Conservation (phyloP, 2,113 vertebrate genomes). For the Aviceda subcristata region DNA sequence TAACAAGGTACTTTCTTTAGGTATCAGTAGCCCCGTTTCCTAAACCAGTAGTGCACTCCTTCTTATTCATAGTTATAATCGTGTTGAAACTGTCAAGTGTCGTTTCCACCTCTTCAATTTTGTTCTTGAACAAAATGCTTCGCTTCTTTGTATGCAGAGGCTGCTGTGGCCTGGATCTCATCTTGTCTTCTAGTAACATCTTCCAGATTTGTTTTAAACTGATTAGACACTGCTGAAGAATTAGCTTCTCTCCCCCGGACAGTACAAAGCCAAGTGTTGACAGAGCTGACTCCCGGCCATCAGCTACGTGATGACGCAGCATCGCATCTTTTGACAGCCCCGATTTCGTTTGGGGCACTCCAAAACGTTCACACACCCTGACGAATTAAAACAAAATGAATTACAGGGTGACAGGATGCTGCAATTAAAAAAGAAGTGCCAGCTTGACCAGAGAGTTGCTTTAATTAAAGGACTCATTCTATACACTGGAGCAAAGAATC, state of each 20-base stretch:
- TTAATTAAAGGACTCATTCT: slow-evolving; percentile 12
- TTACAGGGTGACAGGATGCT: not conserved
- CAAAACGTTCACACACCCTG: not conserved
- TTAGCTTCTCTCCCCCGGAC: slow-evolving; percentile 76
- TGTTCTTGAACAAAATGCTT: slow-evolving; percentile 60
- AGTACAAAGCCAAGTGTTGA: slow-evolving; percentile 77
- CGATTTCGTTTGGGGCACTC: slow-evolving; percentile 36
- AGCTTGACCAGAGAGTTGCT: slow-evolving; percentile 1
- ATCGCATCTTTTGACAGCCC: slow-evolving; percentile 34
- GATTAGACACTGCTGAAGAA: slow-evolving; percentile 80
- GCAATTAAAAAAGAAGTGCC: slow-evolving; percentile 4
- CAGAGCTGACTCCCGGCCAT: slow-evolving; percentile 74
- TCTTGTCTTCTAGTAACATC: slow-evolving; percentile 77
- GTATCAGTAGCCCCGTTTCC: slow-evolving; percentile 28
- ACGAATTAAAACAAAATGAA: slow-evolving; percentile 18
- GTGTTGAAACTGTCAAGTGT: slow-evolving; percentile 51
- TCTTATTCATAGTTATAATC: slow-evolving; percentile 31
- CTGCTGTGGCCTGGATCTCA: slow-evolving; percentile 75
- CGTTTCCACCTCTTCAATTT: slow-evolving; percentile 69
- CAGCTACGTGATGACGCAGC: slow-evolving; percentile 55
- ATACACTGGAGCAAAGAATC: not conserved
- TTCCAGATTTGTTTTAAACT: slow-evolving; percentile 82
- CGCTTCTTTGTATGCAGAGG: slow-evolving; percentile 62
- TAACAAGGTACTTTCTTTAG: not conserved
- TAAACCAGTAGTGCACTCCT: slow-evolving; percentile 33